phyloP scores from a whole-genome alignment of 92 coral and sea anemone genomes.

The Zoanthus sociatus region DNA sequence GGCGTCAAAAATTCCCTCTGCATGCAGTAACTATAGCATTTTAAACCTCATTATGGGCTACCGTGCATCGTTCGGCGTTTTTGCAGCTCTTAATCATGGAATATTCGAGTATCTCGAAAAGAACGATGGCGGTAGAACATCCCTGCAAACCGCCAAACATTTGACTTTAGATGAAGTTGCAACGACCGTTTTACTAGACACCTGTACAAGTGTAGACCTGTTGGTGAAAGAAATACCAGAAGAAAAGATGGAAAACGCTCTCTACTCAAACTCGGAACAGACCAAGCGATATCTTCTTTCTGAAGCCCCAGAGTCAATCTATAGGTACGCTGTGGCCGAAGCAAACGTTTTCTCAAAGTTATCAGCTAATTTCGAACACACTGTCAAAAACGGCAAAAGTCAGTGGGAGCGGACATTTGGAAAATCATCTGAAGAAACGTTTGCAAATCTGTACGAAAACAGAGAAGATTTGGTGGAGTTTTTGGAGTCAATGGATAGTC shows the following conservation, averaged over 20 bases:
- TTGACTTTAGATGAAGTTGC: too few relatives aligned
- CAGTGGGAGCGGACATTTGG: slow-evolving; percentile 9
- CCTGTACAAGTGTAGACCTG: too few relatives aligned
- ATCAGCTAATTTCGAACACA: slow-evolving; percentile 24
- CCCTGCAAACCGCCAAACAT: too few relatives aligned
- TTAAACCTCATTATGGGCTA: slow-evolving; percentile 26
- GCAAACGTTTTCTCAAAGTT: neutral
- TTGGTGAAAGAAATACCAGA: too few relatives aligned
- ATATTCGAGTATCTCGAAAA: too few relatives aligned
- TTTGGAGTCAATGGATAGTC: slow-evolving; percentile 14
- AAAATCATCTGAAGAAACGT: neutral
- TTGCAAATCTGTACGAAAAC: slow-evolving; percentile 24
- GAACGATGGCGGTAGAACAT: too few relatives aligned
- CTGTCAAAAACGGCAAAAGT: slow-evolving; percentile 30
- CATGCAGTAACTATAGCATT: slow-evolving; percentile 39
- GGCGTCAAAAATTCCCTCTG: slow-evolving; percentile 35
- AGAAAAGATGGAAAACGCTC: too few relatives aligned
- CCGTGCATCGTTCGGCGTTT: slow-evolving; percentile 32
- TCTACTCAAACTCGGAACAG: too few relatives aligned
- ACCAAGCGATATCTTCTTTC: neutral
- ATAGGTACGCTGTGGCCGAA: neutral
- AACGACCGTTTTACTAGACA: too few relatives aligned
- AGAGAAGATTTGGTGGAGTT: slow-evolving; percentile 25
- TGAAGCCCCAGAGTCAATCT: neutral
- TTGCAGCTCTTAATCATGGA: neutral